Conservation (phyloP, 2,797 vertebrate species). For the Spinus pinus region DNA sequence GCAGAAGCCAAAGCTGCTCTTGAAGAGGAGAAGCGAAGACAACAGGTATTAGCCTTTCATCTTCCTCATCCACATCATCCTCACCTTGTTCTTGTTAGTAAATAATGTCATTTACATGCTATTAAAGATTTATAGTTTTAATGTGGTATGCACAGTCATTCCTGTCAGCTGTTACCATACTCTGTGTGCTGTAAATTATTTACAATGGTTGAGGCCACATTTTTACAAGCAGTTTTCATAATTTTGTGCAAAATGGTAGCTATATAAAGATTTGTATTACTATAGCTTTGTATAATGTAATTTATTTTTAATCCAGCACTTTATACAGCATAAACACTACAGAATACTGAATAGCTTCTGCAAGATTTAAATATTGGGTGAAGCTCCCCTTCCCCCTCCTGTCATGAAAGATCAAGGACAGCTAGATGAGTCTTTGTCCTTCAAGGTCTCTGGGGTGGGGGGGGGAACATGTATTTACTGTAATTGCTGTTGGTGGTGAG, state of each 20-base stretch:
- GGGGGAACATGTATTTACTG: background rate
- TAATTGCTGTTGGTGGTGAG: background rate
- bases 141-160: background rate
- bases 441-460: background rate
- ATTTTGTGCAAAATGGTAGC: background rate
- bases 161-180: background rate
- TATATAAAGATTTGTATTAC: background rate
- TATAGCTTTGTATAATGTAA: background rate
- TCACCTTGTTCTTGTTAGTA: background rate
- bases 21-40: slow-evolving; percentile 81
- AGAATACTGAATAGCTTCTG: background rate
- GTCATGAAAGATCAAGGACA: background rate
- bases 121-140: background rate
- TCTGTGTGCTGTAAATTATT: background rate
- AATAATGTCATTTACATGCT: background rate
- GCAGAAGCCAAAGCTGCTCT: slow-evolving; percentile 81
- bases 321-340: background rate
- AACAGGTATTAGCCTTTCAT: slow-evolving; percentile 75
- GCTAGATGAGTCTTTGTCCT: background rate
- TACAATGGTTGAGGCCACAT: background rate
- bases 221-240: background rate
- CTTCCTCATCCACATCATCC: background rate
- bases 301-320: background rate
- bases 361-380: background rate
- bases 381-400: background rate